These are phyloP conservation scores for Xiphophorus couchianus DNA, from an alignment of 2,113 vertebrate species.

Conservation along the genomic window DNA sequence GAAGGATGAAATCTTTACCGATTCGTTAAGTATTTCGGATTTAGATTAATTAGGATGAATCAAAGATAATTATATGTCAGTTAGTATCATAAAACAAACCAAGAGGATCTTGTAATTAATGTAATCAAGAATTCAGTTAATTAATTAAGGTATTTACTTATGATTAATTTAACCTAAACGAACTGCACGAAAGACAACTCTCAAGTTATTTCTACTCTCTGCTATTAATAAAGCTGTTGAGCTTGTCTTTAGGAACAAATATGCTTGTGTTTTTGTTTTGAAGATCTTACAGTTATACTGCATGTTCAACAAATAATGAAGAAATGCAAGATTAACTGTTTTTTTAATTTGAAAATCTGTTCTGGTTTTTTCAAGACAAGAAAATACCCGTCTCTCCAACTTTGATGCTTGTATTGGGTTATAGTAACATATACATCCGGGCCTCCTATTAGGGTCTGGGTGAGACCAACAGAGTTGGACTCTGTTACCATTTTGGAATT, in stretches of 20 bases:
- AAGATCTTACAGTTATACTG: not conserved
- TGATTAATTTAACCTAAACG: not conserved
- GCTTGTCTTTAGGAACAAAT: not conserved
- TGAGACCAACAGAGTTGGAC: too few species aligned
- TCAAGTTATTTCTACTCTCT: not conserved
- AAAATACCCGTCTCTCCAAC: not conserved
- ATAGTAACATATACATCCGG: too few species aligned
- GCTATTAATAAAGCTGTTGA: not conserved
- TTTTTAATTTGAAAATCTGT: not conserved
- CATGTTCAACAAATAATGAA: not conserved
- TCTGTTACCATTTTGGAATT: too few species aligned
- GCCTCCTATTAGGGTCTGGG: too few species aligned
- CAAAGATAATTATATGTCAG: too few species aligned
- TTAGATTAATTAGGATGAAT: too few species aligned
- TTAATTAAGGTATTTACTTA: too few species aligned
- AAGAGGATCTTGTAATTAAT: too few species aligned
- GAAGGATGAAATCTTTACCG: too few species aligned
- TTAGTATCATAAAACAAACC: too few species aligned
- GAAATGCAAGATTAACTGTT: not conserved
- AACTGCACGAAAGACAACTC: not conserved
- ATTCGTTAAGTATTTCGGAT: too few species aligned
- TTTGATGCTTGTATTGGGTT: not conserved
- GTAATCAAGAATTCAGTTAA: too few species aligned
- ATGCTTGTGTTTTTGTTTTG: not conserved
- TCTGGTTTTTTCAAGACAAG: not conserved